Base-by-base conservation (phyloP, 2,888 invertebrate genomes). In the Busseola fusca region DNA sequence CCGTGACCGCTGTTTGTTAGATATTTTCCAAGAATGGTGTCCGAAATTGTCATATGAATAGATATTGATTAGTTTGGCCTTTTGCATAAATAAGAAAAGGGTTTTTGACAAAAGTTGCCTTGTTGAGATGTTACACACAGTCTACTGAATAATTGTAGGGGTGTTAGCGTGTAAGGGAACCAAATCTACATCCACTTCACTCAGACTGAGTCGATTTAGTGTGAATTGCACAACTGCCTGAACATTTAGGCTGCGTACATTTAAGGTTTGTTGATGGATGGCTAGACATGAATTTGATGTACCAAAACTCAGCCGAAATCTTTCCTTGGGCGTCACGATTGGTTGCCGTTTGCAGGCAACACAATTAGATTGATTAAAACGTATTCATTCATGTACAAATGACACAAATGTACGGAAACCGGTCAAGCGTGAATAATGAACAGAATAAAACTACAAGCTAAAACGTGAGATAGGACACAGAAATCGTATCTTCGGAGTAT, bases 331-430 rank as follows among this genome's bases (percentile, higher is more conserved):
- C 30, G 30, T 56, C 30, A 37, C 10, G 12, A 37, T 34, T 21
- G 30, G 16, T 2, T 40, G 25, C 21, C 18, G 10, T 56, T 63
- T 14, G 18, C 30, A 18, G 25, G 37, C 45, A 73, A 27, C 18
- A 54, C 16, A 59, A 65, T 37, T 2, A 40, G 16, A 54, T 59
- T 69, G 30, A 76, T 62, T 62, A 58, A 74, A 74, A 74, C 34
- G 6, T 10, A 76, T 7, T 37, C 9, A 68, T 76, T 62, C 40
- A 45, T 63, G n/a, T n/a, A n/a, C n/a, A n/a, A n/a, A n/a, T n/a
- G n/a, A n/a, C n/a, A n/a, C n/a, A 52, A 76, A 50, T 62, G 37
- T 57, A 42, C 21, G 62, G 27, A 74, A 74, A 74, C 69, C 60
- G 27, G 74, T 74, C 42, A 25, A 14, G 30, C n/a, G n/a, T 68